Evolutionary conservation across 1,140 invertebrate genomes (phyloP), one percentile per base, ranked within the genome.

Genomic region (Papilio xuthus): DNA sequence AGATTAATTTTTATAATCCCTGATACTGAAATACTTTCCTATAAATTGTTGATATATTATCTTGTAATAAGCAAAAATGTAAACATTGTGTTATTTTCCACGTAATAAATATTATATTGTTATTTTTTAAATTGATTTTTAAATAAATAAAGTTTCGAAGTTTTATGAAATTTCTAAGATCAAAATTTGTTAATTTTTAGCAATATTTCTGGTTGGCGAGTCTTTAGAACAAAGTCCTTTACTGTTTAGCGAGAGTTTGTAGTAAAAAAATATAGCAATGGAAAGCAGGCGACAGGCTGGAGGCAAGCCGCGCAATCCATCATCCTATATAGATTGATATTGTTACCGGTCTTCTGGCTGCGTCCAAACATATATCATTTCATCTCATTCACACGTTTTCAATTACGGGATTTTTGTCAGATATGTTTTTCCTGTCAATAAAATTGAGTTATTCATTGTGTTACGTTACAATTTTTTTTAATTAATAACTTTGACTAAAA

Each of bases 351-450:
- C 50, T 23, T 10, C 10, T 26, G 23, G 3, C 50, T 26, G 26
- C 56, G 56, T 23, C 23, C 12, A 23, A 20, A 13, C 10, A 23
- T 23, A 26, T 60, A 10, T 10, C 23, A 60, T 60, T 56, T 56
- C 56, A 60, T 60, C 23, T n/a, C 9, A 26, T 60, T 60, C 56
- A 60, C 56, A 60, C 56, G 20, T 26, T 60, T 60, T 60, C 56
- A 60, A 60, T 60, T 20, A 53, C 50, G 50, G 50, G 18, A 20
- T 2, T 9, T 53, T 53, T 53, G n/a, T 18, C 50, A 47, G 3
- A 47, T 18, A 47, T 47, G 44, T 6, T 47, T 47, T 47, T 18
- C 15, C 44, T 53, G 50, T 20, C 18, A 18, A n/a, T 53, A n/a
- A 53, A n/a, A 53, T 53, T 47, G 15, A 18, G 15, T 47, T 53